Evolutionary conservation across 2,888 invertebrate species (phyloP).

Genomic region (Eledona agricola): DNA sequence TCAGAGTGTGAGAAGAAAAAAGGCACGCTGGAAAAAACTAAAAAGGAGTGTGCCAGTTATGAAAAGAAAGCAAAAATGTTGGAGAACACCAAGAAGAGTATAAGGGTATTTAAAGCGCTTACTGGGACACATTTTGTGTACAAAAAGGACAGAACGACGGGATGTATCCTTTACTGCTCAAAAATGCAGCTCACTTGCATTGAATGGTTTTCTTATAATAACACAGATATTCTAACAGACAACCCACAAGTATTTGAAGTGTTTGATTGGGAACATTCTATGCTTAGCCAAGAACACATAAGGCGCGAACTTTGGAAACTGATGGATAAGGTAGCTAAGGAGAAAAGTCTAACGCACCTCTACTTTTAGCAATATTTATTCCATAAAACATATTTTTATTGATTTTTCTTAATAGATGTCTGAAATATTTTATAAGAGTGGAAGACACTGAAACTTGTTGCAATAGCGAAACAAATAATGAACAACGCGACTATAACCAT

Average conservation of each 20-base stretch:
- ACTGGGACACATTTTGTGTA: conserved; percentile 10
- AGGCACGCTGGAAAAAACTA: too few species aligned
- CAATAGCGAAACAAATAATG: conserved; percentile 40
- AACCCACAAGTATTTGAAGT: conserved; percentile 1
- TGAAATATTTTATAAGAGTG: conserved; percentile 41
- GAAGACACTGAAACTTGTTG: conserved; percentile 41
- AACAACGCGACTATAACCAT: conserved; percentile 41
- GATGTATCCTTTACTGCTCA: conserved; percentile 32
- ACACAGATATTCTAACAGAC: conserved; percentile 1
- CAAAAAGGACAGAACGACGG: neutral
- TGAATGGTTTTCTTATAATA: conserved; percentile 17
- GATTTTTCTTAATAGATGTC: conserved; percentile 11
- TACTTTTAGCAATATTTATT: neutral
- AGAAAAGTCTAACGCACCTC: too few species aligned
- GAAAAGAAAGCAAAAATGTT: too few species aligned
- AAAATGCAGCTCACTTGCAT: neutral
- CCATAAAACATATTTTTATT: conserved; percentile 9
- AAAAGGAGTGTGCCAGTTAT: too few species aligned
- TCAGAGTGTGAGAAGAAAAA: too few species aligned
- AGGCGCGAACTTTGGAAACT: conserved; percentile 9
- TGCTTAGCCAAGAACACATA: neutral
- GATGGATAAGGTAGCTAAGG: conserved; percentile 3
- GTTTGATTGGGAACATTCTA: conserved; percentile 4
- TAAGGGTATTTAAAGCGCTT: conserved; percentile 15
- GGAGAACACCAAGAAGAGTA: too few species aligned